phyloP scores from a whole-genome alignment of 2,888 invertebrate species.

The Schizaphis graminum region DNA sequence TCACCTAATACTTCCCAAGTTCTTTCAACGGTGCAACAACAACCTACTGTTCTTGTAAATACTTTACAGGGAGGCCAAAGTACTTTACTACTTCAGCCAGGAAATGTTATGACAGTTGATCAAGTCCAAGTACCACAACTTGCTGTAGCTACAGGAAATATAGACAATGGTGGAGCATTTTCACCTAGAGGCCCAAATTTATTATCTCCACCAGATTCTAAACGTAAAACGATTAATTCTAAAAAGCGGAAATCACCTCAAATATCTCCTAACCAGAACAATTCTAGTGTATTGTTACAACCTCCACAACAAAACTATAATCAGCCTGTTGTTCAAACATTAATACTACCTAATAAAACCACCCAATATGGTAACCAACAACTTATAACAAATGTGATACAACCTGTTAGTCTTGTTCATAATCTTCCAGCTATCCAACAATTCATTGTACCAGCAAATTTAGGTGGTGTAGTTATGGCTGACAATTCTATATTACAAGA shows the following conservation, averaged over 20 bases:
- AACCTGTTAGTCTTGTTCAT: constrained; percentile 85
- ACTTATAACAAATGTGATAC: constrained; percentile 75
- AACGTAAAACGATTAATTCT: constrained; percentile 74
- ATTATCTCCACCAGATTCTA: constrained; percentile 77
- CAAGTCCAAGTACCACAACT: constrained; percentile 79
- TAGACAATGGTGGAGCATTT: constrained; percentile 68
- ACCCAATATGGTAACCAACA: constrained; percentile 73
- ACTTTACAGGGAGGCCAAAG: constrained; percentile 78
- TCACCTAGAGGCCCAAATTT: constrained; percentile 71
- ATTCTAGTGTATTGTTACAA: constrained; percentile 68
- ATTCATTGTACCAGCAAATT: constrained; percentile 85
- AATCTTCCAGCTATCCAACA: constrained; percentile 87
- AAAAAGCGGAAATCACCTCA: constrained; percentile 83
- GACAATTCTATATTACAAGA: constrained; percentile 83
- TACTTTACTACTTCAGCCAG: constrained; percentile 81
- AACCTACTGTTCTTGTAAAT: constrained; percentile 85
- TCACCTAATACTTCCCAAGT: constrained; percentile 70
- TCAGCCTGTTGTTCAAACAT: constrained; percentile 78
- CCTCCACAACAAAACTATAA: constrained; percentile 69
- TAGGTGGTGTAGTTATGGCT: constrained; percentile 87
- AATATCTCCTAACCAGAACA: constrained; percentile 70
- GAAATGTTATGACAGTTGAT: constrained; percentile 81
- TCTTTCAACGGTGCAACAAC: constrained; percentile 72
- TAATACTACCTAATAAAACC: constrained; percentile 81
- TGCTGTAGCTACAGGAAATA: constrained; percentile 73